Conservation (phyloP, 2,888 invertebrate genomes). For the Tromatobia lineatoria region DNA sequence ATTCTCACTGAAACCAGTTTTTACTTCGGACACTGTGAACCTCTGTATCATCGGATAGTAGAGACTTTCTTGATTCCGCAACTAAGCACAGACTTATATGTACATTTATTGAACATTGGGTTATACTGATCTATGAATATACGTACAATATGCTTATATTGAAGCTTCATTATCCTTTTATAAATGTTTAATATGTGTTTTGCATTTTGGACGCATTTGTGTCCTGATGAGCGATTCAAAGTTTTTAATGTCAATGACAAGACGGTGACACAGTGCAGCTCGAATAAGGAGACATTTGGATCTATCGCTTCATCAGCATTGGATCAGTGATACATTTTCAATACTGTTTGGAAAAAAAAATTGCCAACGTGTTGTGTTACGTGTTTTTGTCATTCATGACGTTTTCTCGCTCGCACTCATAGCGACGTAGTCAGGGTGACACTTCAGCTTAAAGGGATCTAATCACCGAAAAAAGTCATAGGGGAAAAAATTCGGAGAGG, state of each 20-base stretch:
- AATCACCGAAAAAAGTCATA: too few species aligned
- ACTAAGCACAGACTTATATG: not conserved
- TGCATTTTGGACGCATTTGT: not conserved
- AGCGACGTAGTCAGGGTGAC: too few species aligned
- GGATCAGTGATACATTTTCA: not conserved
- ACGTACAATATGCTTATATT: not conserved
- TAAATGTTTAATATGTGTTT: not conserved
- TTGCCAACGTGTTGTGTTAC: too few species aligned
- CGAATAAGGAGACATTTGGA: not conserved
- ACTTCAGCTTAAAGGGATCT: too few species aligned
- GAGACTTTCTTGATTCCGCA: not conserved
- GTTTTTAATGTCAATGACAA: not conserved
- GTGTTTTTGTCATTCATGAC: too few species aligned
- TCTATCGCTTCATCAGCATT: not conserved
- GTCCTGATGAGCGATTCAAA: not conserved
- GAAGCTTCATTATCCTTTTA: not conserved
- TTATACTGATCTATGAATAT: not conserved
- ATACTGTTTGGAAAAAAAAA: not conserved
- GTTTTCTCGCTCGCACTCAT: too few species aligned
- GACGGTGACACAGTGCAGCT: not conserved
- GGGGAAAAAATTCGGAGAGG: too few species aligned
- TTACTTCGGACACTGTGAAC: not conserved
- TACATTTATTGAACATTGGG: not conserved
- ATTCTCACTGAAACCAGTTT: not conserved
- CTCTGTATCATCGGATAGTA: not conserved